A percentile compares a stretch with the other conserved stretches of the same genome.
Evolutionary conservation across 2,113 vertebrate species (phyloP).

Genomic region (Megaleporinus macrocephalus): DNA sequence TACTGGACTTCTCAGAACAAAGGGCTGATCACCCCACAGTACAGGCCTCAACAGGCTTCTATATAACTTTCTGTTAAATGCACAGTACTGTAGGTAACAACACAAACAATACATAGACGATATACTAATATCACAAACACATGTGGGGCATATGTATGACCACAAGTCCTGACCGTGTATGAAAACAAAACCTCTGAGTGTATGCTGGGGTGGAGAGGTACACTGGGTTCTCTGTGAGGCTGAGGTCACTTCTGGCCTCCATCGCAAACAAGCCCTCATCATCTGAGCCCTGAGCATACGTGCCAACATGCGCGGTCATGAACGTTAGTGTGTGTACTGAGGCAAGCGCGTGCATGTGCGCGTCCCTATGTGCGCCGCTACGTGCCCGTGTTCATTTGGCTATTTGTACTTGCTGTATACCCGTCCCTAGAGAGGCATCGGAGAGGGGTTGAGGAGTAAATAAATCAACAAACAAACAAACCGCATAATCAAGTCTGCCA

Average conservation of each 20-base stretch:
- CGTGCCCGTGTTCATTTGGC: conserved; percentile 11
- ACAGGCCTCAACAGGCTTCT: too few species aligned
- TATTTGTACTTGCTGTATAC: conserved; percentile 20
- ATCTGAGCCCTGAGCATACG: conserved; percentile 32
- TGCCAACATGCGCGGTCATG: conserved; percentile 35
- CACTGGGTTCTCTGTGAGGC: conserved; percentile 37
- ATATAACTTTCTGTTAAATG: too few species aligned
- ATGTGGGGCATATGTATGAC: not conserved
- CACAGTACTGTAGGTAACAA: too few species aligned
- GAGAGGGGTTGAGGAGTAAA: not conserved
- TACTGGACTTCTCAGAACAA: too few species aligned
- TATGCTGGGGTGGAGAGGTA: conserved; percentile 34
- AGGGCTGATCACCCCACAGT: too few species aligned
- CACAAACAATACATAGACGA: not conserved
- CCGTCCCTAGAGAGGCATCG: conserved; percentile 1
- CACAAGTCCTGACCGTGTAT: not conserved
- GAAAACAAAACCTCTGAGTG: not conserved
- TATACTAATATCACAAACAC: too few species aligned
- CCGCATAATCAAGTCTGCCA: conserved; percentile 24
- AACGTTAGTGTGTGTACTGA: conserved; percentile 13
- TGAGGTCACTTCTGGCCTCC: conserved; percentile 46
- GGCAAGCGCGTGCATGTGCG: not conserved
- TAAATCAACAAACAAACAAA: conserved; percentile 43
- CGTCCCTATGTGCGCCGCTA: not conserved
- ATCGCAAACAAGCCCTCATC: conserved; percentile 45